Percentiles rank a stretch among this genome's conserved stretches.
These are phyloP conservation scores for Meiosimyza platycephala DNA, from an alignment of 2,888 invertebrate genomes.

Conservation along the genomic window DNA sequence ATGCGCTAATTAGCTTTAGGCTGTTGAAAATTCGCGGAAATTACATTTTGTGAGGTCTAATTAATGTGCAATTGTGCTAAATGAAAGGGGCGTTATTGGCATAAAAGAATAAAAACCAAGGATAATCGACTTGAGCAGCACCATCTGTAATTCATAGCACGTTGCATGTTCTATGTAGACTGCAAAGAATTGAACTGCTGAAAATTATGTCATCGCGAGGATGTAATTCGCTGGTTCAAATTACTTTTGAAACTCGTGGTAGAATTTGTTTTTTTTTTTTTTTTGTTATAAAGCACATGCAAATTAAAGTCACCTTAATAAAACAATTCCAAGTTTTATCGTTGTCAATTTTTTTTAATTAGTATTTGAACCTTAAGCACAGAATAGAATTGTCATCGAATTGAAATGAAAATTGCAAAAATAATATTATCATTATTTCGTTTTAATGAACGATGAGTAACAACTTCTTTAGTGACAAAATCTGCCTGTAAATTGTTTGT, in stretches of 20 bases:
- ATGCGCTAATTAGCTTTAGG: slow-evolving; percentile 58
- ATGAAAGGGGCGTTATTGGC: no score
- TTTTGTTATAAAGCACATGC: background rate
- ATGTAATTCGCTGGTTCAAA: background rate
- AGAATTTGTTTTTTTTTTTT: no score
- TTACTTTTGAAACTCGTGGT: background rate
- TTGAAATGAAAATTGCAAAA: no score
- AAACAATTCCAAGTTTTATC: background rate
- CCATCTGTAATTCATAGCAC: no score
- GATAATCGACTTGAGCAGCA: no score
- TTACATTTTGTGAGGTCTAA: slow-evolving; percentile 49
- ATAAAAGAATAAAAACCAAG: no score
- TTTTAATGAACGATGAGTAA: no score
- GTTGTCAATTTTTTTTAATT: slow-evolving; percentile 14
- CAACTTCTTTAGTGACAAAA: no score
- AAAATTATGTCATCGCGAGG: background rate
- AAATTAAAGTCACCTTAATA: no score
- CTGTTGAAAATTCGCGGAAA: slow-evolving; percentile 55
- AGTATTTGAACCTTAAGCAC: background rate
- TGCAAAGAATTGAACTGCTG: slow-evolving; percentile 1
- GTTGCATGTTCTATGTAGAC: background rate
- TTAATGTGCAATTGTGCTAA: slow-evolving; percentile 22
- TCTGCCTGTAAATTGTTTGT: no score
- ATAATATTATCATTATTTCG: no score
- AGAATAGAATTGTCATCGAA: no score